Conservation (phyloP, 2,888 invertebrate species). For the Sesamia inferens region DNA sequence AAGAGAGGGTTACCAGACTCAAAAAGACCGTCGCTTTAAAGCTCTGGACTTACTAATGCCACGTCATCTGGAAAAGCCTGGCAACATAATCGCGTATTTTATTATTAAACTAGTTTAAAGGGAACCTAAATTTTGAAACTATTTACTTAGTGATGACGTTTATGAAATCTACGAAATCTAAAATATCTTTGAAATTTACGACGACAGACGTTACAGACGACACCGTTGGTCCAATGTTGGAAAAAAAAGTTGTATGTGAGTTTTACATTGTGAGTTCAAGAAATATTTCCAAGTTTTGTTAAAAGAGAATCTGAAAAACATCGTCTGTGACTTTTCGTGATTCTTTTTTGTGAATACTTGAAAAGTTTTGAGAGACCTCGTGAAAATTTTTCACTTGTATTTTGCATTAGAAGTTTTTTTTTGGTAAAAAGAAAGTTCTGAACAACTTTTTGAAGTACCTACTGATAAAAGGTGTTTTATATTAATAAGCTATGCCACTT, state of each 20-base stretch:
- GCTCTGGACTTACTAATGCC: constrained; percentile 1
- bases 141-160: background rate
- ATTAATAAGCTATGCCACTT: background rate
- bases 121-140: background rate
- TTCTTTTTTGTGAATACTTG: background rate
- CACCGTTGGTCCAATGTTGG: too few species aligned
- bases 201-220: too few species aligned
- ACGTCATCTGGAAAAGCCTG: constrained; percentile 14
- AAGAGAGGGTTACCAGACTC: constrained; percentile 15
- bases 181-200: too few species aligned
- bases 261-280: background rate
- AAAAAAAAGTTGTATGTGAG: background rate
- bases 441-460: background rate
- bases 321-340: background rate
- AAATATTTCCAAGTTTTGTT: too few species aligned
- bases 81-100: constrained; percentile 3
- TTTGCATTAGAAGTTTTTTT: constrained; percentile 4
- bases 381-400: constrained; percentile 1
- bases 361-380: background rate
- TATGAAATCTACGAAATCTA: too few species aligned
- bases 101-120: background rate
- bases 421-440: background rate
- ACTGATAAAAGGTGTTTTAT: background rate
- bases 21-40: constrained; percentile 13
- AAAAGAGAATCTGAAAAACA: background rate